Base-by-base conservation (phyloP, 2,797 vertebrate genomes). In the Choloepus didactylus region DNA sequence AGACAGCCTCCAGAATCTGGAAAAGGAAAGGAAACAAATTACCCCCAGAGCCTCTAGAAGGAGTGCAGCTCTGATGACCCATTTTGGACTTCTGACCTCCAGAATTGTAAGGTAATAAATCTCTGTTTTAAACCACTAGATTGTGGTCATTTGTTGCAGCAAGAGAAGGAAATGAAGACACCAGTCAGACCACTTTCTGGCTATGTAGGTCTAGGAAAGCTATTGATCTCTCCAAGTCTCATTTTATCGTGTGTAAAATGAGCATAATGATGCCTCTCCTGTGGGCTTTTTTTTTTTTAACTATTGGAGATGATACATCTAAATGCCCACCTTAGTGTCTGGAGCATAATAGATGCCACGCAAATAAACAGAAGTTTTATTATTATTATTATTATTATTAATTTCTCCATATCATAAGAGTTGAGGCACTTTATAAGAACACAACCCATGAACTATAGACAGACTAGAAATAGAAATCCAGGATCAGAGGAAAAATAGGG, bases 381-480 rank as follows among this genome's bases (percentile, higher is more conserved):
- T 73, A 18, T 91, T 18, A n/a, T 29, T 51, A 64, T 56, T 64
- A 14, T 67, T 79, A 25, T 66, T 66, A 59, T 69, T n/a, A 62
- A 44, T 90, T 92, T 38, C 62, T 89, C 5, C 21, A 27, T 12
- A 59, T 56, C 46, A 25, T 80, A 82, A 77, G 51, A 64, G 69
- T 70, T 62, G 51, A 89, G 60, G 56, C 9, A 8, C 23, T 44
- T 59, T 79, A 5, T 23, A 62, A 44, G 69, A 90, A 76, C n/a
- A 51, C 16, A 41, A 44, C 59, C 62, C 19, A 72, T 31, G 7
- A 91, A 16, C 31, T 38, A 73, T 35, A 27, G 56, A 67, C 46
- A 87, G 93, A 73, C 62, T 46, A 73, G 76, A 93, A 93, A n/a
- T 66, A 51, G 59, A 87, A 62, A 62, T 79, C 88, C 29, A 21